Base-by-base conservation (phyloP, 2,113 vertebrate species). In the Mus spicilegus region DNA sequence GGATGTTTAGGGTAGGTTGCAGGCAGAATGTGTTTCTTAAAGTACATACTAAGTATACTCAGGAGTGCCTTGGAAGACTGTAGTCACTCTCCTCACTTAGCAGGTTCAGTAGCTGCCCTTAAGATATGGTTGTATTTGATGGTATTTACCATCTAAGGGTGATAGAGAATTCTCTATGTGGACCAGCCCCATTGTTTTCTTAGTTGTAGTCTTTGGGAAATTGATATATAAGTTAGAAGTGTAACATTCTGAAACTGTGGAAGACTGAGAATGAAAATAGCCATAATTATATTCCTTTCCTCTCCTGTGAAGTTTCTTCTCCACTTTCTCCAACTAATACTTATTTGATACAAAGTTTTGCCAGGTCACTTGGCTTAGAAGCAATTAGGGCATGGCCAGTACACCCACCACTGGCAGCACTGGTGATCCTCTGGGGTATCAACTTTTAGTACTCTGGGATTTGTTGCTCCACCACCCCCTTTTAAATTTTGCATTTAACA, bases 311-410 rank as follows among this genome's bases (percentile, higher is more conserved):
- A 33, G 13, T 28, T 22, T 14, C 10, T 58, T 11, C 24, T 80
- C 49, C 8, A 91, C 4, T 42, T 87, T 73, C n/a, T 26, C 1
- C 5, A 42, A 36, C 51, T 30, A 42, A 24, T 70, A 7, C n/a
- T 42, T 16, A 5, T 17, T n/a, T 69, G 42, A 22, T 67, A 8
- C 7, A 8, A n/a, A 63, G 4, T 16, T 58, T 61, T 61, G n/a
- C 2, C n/a, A 51, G 46, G 22, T 72, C 33, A 28, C 33, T 39
- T 13, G 56, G 17, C 17, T 33, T 46, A 63, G 82, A 3, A 61
- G 13, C 17, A 80, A 63, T 61, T 33, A 20, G 12, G 7, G 1
- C 8, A 63, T 6, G 0, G 0, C 4, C 2, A 51, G 16, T 81
- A 65, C 5, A 16, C n/a, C 19, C 2, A 26, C 42, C 8, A 36